A percentile compares a stretch with the other conserved stretches of the same genome.
These are phyloP conservation scores for Liparis tanakae DNA, from an alignment of 2,797 vertebrate genomes.

Conservation along the genomic window DNA sequence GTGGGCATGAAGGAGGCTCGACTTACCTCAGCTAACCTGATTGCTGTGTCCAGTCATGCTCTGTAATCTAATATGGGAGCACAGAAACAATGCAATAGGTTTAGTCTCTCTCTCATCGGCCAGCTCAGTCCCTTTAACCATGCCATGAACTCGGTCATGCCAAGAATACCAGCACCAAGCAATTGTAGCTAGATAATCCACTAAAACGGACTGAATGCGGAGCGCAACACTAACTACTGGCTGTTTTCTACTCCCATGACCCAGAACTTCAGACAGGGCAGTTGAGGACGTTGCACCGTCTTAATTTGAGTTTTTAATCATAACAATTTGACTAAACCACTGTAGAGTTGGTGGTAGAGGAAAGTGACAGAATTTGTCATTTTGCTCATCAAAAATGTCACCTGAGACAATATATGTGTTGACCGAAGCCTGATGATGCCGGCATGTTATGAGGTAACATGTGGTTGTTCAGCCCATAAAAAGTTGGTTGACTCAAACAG, in stretches of 20 bases:
- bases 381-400: slow-evolving; percentile 6
- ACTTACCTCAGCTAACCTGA: slow-evolving; percentile 66
- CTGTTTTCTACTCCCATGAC: slow-evolving; percentile 33
- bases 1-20: slow-evolving; percentile 29
- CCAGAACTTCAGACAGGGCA: background rate
- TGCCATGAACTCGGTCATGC: slow-evolving; percentile 51
- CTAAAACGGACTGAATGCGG: slow-evolving; percentile 33
- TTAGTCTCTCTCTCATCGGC: slow-evolving; percentile 37
- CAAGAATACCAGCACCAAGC: slow-evolving; percentile 60
- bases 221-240: slow-evolving; percentile 37
- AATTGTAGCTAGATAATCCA: slow-evolving; percentile 36
- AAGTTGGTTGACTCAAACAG: slow-evolving; percentile 28
- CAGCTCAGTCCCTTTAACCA: slow-evolving; percentile 44
- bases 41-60: slow-evolving; percentile 66
- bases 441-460: slow-evolving; percentile 43
- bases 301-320: slow-evolving; percentile 1
- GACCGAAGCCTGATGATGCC: background rate
- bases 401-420: slow-evolving; percentile 6
- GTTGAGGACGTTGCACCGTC: background rate
- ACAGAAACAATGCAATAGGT: slow-evolving; percentile 68
- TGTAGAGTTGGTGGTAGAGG: background rate
- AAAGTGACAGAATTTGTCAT: background rate
- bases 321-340: background rate
- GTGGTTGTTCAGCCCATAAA: slow-evolving; percentile 22
- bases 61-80: slow-evolving; percentile 73